A percentile compares a stretch with the other conserved stretches of the same genome.
phyloP scores from a whole-genome alignment of 2,797 vertebrate species.

The Malurus leucopterus region DNA sequence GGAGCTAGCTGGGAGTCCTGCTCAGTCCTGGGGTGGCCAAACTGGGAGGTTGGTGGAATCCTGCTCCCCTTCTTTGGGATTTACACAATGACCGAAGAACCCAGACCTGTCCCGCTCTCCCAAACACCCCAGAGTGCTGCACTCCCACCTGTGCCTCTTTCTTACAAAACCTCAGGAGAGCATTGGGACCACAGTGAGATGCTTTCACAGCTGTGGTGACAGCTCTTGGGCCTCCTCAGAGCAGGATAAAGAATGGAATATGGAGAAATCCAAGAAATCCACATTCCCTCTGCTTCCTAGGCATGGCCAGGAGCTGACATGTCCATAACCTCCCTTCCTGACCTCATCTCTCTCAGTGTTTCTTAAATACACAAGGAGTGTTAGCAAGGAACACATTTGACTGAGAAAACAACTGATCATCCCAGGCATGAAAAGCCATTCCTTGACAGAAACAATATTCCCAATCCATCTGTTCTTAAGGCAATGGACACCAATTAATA shows the following conservation, averaged over 20 bases:
- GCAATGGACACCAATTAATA: not conserved
- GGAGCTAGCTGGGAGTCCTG: not conserved
- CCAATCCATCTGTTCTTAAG: not conserved
- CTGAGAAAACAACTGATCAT: not conserved
- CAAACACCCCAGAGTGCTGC: rapidly evolving
- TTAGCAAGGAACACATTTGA: not conserved
- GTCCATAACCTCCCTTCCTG: not conserved
- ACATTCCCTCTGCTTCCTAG: not conserved
- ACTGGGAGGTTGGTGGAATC: not conserved
- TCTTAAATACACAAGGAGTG: not conserved
- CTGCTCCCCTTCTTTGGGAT: not conserved
- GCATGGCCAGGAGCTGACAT: not conserved
- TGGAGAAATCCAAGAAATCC: not conserved
- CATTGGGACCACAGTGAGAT: rapidly evolving
- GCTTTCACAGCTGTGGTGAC: not conserved
- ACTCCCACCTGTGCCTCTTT: not conserved
- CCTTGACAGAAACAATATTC: not conserved
- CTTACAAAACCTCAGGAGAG: not conserved
- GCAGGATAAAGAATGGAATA: rapidly evolving
- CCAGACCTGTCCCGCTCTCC: not conserved
- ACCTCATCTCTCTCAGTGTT: rapidly evolving
- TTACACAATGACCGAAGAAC: not conserved
- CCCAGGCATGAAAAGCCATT: not conserved
- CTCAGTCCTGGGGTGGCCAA: not conserved
- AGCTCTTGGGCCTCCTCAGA: not conserved